A percentile compares a stretch with the other conserved stretches of the same genome.
Conservation (phyloP, 2,888 invertebrate species). For the Drosophila maculinotata region DNA sequence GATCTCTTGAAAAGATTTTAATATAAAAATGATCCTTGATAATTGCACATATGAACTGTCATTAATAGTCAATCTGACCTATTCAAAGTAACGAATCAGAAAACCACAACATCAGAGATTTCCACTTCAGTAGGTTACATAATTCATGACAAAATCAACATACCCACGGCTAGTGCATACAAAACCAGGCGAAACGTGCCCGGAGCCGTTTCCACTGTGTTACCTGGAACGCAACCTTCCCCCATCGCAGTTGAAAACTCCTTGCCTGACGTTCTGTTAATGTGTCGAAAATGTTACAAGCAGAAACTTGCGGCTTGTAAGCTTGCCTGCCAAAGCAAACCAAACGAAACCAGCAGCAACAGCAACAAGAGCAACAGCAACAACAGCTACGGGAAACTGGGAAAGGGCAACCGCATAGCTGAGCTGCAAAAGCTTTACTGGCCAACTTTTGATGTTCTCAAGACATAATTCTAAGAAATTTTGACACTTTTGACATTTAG, state of each 20-base stretch:
- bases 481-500: conserved; percentile 81
- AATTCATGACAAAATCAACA: neutral
- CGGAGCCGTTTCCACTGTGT: conserved; percentile 14
- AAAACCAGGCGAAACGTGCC: conserved; percentile 30
- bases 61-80: too few species aligned
- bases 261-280: conserved; percentile 40
- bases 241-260: neutral
- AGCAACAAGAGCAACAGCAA: conserved; percentile 30
- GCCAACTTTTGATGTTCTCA: conserved; percentile 75
- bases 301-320: conserved; percentile 69
- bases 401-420: conserved; percentile 42
- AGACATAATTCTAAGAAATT: conserved; percentile 79
- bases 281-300: conserved; percentile 74
- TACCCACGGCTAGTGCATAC: neutral
- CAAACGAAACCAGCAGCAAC: conserved; percentile 18
- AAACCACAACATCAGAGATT: too few species aligned
- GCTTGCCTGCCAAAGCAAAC: conserved; percentile 31
- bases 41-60: too few species aligned
- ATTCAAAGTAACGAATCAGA: too few species aligned
- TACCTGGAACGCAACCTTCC: conserved; percentile 33
- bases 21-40: too few species aligned
- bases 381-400: conserved; percentile 20
- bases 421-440: conserved; percentile 40
- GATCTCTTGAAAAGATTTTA: too few species aligned
- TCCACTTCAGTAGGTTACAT: too few species aligned